Evolutionary conservation across 2,113 vertebrate species (phyloP), one percentile per base, ranked within the genome.

Genomic region (Stigmatopora nigra): DNA sequence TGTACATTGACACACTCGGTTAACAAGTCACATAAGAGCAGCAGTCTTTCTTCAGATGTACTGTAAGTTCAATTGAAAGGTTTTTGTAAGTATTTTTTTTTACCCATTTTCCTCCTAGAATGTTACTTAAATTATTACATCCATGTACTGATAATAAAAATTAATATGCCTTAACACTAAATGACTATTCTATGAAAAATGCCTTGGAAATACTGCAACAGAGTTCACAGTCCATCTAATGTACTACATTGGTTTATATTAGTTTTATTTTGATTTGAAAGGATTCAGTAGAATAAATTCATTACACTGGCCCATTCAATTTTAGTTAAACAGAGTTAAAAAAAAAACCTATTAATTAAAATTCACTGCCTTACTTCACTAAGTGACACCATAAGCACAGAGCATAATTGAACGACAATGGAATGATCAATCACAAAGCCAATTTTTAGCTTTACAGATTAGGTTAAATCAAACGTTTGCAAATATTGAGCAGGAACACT

Each of bases 1-100:
- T 70, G 71, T 76, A 78, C 77, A 86, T 64, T 73, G 66, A 79
- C 82, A 84, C 61, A 83, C 77, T 73, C 66, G 83, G 73, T 69
- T 59, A 73, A 78, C 65, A 69, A 73, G 67, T 69, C 58, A 72
- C 61, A 82, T 68, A 81, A 79, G 74, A 77, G 64, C 72, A 72
- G 69, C 67, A 76, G 81, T 67, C 71, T 79, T 86, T 65, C 66
- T 80, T 77, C 74, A 51, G 48, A 64, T 49, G 75, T 56, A 41
- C 38, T 41, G 38, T 72, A 81, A 80, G 73, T 86, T 72, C 66
- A 80, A 63, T 57, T 52, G 61, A 59, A 15, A 68, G 71, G 71
- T 61, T 57, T 66, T 59, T 66, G 68, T 64, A 58, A 10, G 25
- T 61, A 44, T 46, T 48, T 59, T 46, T 48, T 59, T 48, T 60